Percentiles rank a stretch among this genome's conserved stretches.
These are phyloP conservation scores for Sarcophaga rosellei DNA, from an alignment of 2,888 invertebrate genomes.

Conservation along the genomic window DNA sequence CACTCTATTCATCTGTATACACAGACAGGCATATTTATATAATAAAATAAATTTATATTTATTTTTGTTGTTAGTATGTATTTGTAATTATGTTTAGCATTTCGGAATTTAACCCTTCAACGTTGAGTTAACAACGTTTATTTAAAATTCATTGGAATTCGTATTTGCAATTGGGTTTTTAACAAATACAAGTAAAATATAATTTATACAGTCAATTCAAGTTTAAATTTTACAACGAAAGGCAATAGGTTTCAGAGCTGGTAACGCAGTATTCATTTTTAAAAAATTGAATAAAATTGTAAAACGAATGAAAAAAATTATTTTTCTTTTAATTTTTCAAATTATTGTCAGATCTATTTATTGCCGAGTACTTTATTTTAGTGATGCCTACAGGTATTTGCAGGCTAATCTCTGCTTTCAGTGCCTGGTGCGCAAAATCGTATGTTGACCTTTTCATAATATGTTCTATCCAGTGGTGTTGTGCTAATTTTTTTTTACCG, in stretches of 20 bases:
- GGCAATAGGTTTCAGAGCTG: neutral
- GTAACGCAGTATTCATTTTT: neutral
- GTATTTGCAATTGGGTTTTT: neutral
- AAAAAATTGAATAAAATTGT: neutral
- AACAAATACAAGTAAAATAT: neutral
- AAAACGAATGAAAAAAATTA: too few species aligned
- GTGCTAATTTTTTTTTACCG: too few species aligned
- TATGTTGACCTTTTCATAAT: too few species aligned
- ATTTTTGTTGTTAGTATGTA: neutral
- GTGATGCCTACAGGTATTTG: too few species aligned
- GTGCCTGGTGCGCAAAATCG: too few species aligned
- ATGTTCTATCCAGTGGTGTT: too few species aligned
- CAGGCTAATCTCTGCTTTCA: too few species aligned
- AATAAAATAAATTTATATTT: neutral
- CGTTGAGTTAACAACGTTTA: neutral
- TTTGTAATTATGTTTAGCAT: neutral
- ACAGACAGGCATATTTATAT: neutral
- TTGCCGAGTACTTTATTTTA: too few species aligned
- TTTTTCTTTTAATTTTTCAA: too few species aligned
- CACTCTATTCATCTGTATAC: conserved; percentile 2
- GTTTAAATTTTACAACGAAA: neutral
- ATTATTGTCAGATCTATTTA: too few species aligned
- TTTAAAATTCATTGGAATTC: neutral
- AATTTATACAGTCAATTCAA: neutral
- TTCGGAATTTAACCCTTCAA: conserved; percentile 35